phyloP scores from a whole-genome alignment of 2,888 invertebrate species.

The Nephrotoma guestfalica region DNA sequence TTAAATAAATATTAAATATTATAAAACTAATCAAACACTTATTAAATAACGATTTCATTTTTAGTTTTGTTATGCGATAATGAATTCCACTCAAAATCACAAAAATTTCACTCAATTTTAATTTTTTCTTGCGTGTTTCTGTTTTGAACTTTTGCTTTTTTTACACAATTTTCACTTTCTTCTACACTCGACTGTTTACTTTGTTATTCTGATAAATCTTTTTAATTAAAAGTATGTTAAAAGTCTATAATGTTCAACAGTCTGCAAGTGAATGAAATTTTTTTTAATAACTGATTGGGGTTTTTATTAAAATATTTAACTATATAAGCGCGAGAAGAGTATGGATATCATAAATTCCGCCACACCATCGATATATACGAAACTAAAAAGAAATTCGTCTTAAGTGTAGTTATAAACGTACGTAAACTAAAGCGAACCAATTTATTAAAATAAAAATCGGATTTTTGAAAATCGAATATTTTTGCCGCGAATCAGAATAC shows the following conservation, averaged over 20 bases:
- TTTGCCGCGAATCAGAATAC: too few relatives aligned
- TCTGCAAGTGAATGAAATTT: background rate
- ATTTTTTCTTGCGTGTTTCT: background rate
- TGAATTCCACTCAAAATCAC: background rate
- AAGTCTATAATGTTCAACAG: background rate
- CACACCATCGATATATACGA: background rate
- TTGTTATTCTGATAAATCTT: background rate
- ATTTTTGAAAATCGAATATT: too few relatives aligned
- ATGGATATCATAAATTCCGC: background rate
- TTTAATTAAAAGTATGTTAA: background rate
- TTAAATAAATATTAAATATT: background rate
- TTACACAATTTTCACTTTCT: background rate
- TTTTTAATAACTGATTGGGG: background rate
- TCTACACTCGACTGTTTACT: background rate
- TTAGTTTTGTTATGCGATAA: background rate
- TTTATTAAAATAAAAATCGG: too few relatives aligned
- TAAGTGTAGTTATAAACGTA: too few relatives aligned
- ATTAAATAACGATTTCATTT: background rate
- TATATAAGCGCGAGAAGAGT: background rate
- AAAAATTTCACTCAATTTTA: background rate
- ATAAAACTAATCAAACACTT: background rate
- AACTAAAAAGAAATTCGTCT: too few relatives aligned
- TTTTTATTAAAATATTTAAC: background rate
- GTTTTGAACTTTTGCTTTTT: background rate
- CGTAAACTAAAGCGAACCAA: too few relatives aligned